phyloP scores from a whole-genome alignment of 2,113 vertebrate genomes.

The Antennarius striatus region DNA sequence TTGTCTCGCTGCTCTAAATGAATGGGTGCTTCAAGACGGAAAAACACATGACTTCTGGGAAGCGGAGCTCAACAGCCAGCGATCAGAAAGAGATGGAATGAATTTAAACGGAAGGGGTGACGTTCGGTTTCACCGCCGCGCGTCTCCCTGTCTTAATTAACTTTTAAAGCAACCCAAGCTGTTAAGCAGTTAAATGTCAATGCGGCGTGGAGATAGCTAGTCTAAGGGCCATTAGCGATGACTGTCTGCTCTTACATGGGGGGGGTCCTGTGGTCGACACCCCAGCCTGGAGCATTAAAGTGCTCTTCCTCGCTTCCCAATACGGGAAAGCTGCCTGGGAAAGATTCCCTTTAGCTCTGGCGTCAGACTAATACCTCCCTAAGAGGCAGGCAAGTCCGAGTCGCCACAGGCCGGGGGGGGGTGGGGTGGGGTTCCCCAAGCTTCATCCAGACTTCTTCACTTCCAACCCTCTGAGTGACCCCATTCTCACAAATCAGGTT shows the following conservation, averaged over 20 bases:
- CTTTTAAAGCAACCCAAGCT: slow-evolving; percentile 38
- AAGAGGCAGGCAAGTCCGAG: slow-evolving; percentile 17
- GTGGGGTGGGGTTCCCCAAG: slow-evolving; percentile 34
- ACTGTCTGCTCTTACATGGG: neutral
- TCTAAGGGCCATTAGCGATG: slow-evolving; percentile 52
- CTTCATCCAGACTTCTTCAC: neutral
- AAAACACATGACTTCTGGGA: slow-evolving; percentile 28
- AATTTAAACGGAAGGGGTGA: slow-evolving; percentile 6
- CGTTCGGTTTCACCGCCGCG: neutral
- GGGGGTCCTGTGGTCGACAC: slow-evolving; percentile 37
- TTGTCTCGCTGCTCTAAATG: slow-evolving; percentile 18
- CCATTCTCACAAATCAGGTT: slow-evolving; percentile 31
- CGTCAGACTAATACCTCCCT: slow-evolving; percentile 30
- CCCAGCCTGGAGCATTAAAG: slow-evolving; percentile 38
- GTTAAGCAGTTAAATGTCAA: slow-evolving; percentile 48
- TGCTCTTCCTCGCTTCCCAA: slow-evolving; percentile 44
- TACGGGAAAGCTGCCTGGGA: slow-evolving; percentile 53
- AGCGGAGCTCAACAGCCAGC: slow-evolving; percentile 25
- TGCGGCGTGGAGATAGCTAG: slow-evolving; percentile 26
- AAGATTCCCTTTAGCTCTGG: slow-evolving; percentile 23
- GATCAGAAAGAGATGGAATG: slow-evolving; percentile 55
- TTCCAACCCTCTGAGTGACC: slow-evolving; percentile 4
- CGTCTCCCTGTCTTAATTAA: slow-evolving; percentile 17
- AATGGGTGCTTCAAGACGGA: slow-evolving; percentile 37
- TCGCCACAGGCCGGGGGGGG: slow-evolving; percentile 10